Evolutionary conservation across 2,113 vertebrate genomes (phyloP), one percentile per base, ranked within the genome.

Genomic region (Cyprinodon tularosa): DNA sequence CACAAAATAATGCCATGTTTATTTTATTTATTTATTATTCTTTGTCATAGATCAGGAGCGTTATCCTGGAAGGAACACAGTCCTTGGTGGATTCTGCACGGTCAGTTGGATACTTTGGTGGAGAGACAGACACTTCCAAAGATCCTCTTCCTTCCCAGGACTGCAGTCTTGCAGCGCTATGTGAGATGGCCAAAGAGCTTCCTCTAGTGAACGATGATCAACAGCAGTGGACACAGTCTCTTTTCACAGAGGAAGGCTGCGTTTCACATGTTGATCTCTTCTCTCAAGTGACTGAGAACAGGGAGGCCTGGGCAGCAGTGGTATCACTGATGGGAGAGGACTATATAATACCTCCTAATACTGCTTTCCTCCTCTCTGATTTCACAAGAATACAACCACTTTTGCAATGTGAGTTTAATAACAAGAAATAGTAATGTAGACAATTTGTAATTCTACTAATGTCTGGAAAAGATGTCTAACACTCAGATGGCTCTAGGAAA

Each of bases 341-440:
- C 14, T 99, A 98, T 79, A 82, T 99, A 17, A 86, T 99, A 66
- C 97, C 97, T 20, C 95, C 96, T 1, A 93, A 84, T 66, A 90
- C 96, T 69, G 91, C 93, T 68, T 99, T 99, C 87, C 95, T 99
- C 85, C 94, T 99, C 14, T 99, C 98, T 44, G 98, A 99, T 86
- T 89, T 99, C 90, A 96, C 95, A 38, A 90, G 90, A 83, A 92
- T 97, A 67, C 92, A 96, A 38, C 96, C 96, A 0, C 94, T 99
- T 15, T 78, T 97, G 42, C 89, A 91, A 61, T 95, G 96, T 98
- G 92, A 97, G 97, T 96, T 70, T 29, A 80, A 50, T 15, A 12
- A 44, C 20, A 5, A 0, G 2, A 71, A 45, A 17, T 2, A 36
- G 38, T 38, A 6, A 68, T 37, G 38, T 60, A 20, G 53, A 29